A percentile compares a stretch with the other conserved stretches of the same genome.
Evolutionary conservation across 2,888 invertebrate species (phyloP).

Genomic region (Scaptomyza parva): DNA sequence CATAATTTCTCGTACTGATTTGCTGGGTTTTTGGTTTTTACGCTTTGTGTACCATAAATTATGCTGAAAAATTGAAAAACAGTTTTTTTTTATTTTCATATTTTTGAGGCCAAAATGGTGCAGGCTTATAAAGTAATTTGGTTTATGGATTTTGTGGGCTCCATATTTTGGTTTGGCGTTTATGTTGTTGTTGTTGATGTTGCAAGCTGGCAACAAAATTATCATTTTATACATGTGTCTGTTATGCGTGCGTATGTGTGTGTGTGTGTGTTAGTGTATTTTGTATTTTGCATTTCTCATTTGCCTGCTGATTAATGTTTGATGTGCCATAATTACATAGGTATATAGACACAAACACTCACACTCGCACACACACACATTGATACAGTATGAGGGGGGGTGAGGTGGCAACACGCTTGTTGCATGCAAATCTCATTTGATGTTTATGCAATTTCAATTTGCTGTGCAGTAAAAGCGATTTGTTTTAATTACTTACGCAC

Average conservation of each 20-base stretch:
- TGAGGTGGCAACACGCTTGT: constrained; percentile 23
- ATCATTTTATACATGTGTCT: no score
- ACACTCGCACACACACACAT: constrained; percentile 16
- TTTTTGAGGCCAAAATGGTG: neutral
- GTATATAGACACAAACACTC: constrained; percentile 38
- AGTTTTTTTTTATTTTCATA: constrained; percentile 3
- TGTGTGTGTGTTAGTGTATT: constrained; percentile 10
- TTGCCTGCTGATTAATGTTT: constrained; percentile 77
- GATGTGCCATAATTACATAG: constrained; percentile 74
- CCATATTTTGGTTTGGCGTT: constrained; percentile 28
- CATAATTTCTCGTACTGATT: constrained; percentile 76
- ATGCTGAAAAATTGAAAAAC: constrained; percentile 68
- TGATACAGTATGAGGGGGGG: neutral
- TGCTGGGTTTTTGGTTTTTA: constrained; percentile 70
- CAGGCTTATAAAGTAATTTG: constrained; percentile 70
- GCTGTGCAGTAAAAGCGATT: constrained; percentile 75
- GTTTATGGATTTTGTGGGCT: constrained; percentile 54
- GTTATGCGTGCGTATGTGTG: constrained; percentile 36
- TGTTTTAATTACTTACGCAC: constrained; percentile 80
- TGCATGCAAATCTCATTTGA: constrained; percentile 65
- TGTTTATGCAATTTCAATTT: constrained; percentile 79
- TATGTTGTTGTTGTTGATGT: constrained; percentile 19
- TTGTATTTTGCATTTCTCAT: constrained; percentile 36
- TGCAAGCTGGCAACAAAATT: constrained; percentile 59
- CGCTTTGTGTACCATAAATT: constrained; percentile 75